Evolutionary conservation across 64 coral and sea anemone species (phyloP).

Genomic region (Actinia equina): DNA sequence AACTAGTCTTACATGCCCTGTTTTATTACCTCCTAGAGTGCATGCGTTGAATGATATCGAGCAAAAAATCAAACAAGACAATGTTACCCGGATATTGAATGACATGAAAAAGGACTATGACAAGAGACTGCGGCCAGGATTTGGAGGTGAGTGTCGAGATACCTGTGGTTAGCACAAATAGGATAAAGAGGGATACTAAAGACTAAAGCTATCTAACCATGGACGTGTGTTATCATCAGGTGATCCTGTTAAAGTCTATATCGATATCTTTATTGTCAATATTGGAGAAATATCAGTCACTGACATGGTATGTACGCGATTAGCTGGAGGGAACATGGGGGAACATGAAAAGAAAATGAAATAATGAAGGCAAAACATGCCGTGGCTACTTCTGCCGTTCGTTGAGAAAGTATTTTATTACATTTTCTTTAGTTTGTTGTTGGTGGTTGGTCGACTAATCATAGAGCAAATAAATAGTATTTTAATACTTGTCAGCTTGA

Average conservation of each 20-base stretch:
- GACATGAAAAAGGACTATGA: background rate
- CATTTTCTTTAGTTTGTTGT: no score
- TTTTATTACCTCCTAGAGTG: background rate
- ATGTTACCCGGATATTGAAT: conserved; percentile 1
- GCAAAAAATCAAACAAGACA: background rate
- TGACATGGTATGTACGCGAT: conserved; percentile 69
- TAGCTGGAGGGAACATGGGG: background rate
- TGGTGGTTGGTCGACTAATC: no score
- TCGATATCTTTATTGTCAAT: conserved; percentile 53
- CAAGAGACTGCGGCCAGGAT: conserved; percentile 5
- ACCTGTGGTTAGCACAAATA: background rate
- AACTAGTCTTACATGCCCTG: no score
- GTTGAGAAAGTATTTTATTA: no score
- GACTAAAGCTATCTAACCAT: background rate
- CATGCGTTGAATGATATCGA: background rate
- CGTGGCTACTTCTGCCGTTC: no score
- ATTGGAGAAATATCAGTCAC: conserved; percentile 74
- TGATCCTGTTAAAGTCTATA: conserved; percentile 35
- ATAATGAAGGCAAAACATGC: no score
- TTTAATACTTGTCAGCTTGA: no score
- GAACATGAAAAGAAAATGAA: no score
- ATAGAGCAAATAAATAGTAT: no score
- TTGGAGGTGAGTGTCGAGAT: conserved; percentile 5
- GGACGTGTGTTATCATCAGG: conserved; percentile 32
- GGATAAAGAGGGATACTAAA: no score